Conservation (phyloP, 2,888 invertebrate genomes). For the Gastracanthus pulcherrimus region DNA sequence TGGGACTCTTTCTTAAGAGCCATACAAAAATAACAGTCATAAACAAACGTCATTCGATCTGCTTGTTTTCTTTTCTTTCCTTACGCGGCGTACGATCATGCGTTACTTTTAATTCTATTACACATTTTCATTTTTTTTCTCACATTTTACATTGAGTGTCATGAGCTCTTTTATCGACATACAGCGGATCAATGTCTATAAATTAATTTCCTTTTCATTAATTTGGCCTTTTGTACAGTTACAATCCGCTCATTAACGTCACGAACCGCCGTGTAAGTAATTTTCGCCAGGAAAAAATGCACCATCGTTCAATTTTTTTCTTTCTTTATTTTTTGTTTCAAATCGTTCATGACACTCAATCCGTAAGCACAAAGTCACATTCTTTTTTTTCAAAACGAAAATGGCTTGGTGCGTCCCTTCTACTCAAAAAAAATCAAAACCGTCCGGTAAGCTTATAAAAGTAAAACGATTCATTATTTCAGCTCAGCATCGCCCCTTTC, state of each 20-base stretch:
- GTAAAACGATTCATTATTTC: constrained; percentile 64
- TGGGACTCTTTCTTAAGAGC: constrained; percentile 69
- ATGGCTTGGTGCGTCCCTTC: constrained; percentile 58
- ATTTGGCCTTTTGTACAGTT: constrained; percentile 19
- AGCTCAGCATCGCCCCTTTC: constrained; percentile 32
- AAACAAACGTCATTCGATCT: constrained; percentile 67
- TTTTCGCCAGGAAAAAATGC: constrained; percentile 56
- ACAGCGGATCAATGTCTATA: constrained; percentile 18
- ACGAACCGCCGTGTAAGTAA: constrained; percentile 48
- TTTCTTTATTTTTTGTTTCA: constrained; percentile 32
- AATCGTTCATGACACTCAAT: constrained; percentile 44
- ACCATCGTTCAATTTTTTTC: too few species aligned
- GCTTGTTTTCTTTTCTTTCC: constrained; percentile 65
- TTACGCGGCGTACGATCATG: constrained; percentile 57
- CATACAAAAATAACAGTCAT: constrained; percentile 77
- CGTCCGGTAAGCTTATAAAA: constrained; percentile 66
- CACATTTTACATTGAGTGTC: constrained; percentile 47
- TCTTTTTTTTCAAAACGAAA: constrained; percentile 45
- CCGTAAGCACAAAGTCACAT: constrained; percentile 50
- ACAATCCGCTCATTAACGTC: constrained; percentile 6
- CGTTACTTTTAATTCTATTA: constrained; percentile 61
- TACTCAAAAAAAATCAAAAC: constrained; percentile 65
- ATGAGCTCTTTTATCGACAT: constrained; percentile 43
- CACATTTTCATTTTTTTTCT: constrained; percentile 49
- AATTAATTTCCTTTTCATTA: not conserved